Percentiles rank a stretch among this genome's conserved stretches.
Conservation (phyloP, 2,888 invertebrate species). For the Cancer borealis region DNA sequence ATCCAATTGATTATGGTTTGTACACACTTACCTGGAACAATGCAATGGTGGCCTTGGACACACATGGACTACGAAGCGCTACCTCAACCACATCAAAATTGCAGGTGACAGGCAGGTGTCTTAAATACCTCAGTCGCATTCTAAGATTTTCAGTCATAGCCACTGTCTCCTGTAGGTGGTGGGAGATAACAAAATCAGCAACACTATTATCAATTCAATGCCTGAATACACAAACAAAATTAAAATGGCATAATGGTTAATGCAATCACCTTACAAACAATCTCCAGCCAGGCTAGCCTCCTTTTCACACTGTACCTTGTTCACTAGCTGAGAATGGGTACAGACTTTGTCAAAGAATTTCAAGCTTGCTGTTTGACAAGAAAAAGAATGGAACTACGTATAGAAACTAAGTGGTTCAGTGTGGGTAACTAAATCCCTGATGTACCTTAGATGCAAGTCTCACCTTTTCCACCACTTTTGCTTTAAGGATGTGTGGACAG, state of each 20-base stretch:
- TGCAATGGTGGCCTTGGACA: conserved; percentile 86
- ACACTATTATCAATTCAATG: background rate
- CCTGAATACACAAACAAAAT: background rate
- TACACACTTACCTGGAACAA: conserved; percentile 64
- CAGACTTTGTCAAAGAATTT: too few species aligned
- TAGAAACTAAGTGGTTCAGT: background rate
- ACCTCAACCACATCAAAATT: conserved; percentile 95
- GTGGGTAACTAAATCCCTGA: background rate
- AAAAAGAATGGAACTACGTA: background rate
- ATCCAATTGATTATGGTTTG: background rate
- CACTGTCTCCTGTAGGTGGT: conserved; percentile 84
- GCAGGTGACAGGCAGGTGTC: conserved; percentile 94
- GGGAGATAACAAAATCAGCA: background rate
- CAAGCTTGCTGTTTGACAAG: too few species aligned
- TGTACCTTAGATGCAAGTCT: background rate
- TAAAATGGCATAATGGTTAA: too few species aligned
- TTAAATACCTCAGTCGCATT: conserved; percentile 87
- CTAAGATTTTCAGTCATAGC: conserved; percentile 92
- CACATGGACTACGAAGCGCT: conserved; percentile 86
- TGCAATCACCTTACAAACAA: too few species aligned
- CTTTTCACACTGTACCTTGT: too few species aligned
- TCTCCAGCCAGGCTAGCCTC: too few species aligned
- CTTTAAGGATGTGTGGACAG: conserved; percentile 80
- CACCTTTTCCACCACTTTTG: conserved; percentile 75
- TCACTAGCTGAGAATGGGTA: too few species aligned